These are phyloP conservation scores for Nebria brevicollis DNA, from an alignment of 2,888 invertebrate species.

Conservation along the genomic window DNA sequence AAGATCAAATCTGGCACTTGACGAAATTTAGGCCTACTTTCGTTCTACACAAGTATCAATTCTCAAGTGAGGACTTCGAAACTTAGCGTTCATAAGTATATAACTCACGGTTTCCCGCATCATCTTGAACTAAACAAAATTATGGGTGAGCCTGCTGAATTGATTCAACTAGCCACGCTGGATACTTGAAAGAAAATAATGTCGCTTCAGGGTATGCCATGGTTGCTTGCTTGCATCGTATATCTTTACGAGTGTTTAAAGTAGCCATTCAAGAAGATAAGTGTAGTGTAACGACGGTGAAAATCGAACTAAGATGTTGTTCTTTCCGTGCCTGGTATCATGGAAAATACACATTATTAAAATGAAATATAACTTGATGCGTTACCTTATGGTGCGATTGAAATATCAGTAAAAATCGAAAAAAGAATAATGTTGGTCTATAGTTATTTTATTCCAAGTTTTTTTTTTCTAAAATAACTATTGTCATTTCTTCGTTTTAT, in stretches of 20 bases:
- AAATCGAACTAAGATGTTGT: conserved; percentile 1
- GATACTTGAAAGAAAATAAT: neutral
- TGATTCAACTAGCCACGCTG: neutral
- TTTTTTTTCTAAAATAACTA: neutral
- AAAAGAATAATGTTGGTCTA: neutral
- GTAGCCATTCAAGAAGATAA: neutral
- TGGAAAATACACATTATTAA: neutral
- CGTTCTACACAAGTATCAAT: neutral
- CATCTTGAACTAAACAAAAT: neutral
- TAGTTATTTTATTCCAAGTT: neutral
- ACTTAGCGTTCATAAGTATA: neutral
- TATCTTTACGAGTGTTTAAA: conserved; percentile 1
- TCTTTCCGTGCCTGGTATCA: neutral
- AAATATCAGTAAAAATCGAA: neutral
- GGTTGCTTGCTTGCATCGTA: neutral
- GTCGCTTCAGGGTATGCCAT: neutral
- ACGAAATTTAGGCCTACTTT: neutral
- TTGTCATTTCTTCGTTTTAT: no score
- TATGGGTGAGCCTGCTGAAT: neutral
- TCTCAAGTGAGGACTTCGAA: neutral
- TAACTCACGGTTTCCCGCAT: neutral
- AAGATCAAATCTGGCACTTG: neutral
- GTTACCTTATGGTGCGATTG: neutral
- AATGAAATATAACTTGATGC: neutral
- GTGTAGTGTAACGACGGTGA: neutral